A percentile compares a stretch with the other conserved stretches of the same genome.
phyloP scores from a whole-genome alignment of 2,888 invertebrate genomes.

The Chymomyza fuscimana region DNA sequence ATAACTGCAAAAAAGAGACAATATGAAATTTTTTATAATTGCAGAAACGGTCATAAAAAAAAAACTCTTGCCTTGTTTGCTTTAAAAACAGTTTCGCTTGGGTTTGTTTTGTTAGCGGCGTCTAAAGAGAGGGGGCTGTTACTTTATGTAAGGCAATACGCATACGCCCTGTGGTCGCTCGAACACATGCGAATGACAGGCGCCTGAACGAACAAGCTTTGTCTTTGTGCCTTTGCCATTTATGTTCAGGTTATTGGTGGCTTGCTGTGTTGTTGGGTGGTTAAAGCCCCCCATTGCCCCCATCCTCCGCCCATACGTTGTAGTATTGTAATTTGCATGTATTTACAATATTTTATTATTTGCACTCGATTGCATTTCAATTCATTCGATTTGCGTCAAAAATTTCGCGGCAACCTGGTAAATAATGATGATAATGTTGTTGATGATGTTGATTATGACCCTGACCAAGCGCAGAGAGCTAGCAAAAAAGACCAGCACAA shows the following conservation, averaged over 20 bases:
- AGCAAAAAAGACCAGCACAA: not conserved
- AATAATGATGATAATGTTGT: not conserved
- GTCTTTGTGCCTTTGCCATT: not conserved
- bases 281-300: too few species aligned
- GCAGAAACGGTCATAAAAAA: not conserved
- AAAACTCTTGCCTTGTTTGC: conserved; percentile 4
- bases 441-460: not conserved
- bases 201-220: not conserved
- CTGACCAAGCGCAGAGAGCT: not conserved
- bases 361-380: conserved; percentile 53
- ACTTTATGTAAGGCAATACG: conserved; percentile 1
- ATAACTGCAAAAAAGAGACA: not conserved
- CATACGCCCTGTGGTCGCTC: conserved; percentile 2
- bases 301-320: not conserved
- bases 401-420: not conserved
- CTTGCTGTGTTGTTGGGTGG: too few species aligned
- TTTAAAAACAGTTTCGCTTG: not conserved
- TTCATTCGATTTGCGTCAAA: conserved; percentile 51
- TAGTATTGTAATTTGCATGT: not conserved
- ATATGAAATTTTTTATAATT: conserved; percentile 10
- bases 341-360: conserved; percentile 24
- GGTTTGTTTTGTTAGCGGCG: too few species aligned
- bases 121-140: not conserved
- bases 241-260: too few species aligned
- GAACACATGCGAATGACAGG: not conserved